A percentile compares a stretch with the other conserved stretches of the same genome.
Conservation (phyloP, 1,140 invertebrate species). For the Leptopilina clavipes region DNA sequence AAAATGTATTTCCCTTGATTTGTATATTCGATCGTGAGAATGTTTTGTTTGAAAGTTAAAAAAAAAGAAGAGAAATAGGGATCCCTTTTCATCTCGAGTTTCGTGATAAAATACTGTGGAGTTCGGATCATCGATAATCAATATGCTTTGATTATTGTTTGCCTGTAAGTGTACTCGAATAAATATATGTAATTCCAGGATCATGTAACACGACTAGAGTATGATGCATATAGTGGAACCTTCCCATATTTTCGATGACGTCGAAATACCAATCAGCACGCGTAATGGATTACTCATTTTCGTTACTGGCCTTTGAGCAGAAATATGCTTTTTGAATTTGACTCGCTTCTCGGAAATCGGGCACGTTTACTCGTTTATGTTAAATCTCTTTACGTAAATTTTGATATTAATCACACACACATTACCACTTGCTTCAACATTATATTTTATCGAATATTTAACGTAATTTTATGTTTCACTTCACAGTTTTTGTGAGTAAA, state of each 20-base stretch:
- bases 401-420: background rate
- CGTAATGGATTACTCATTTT: slow-evolving; percentile 32
- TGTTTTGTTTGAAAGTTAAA: background rate
- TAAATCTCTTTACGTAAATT: background rate
- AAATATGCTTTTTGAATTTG: slow-evolving; percentile 13
- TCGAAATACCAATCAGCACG: slow-evolving; percentile 27
- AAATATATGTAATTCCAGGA: slow-evolving; percentile 31
- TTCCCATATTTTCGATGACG: slow-evolving; percentile 31
- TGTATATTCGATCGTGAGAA: background rate
- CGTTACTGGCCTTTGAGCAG: background rate
- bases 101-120: slow-evolving; percentile 9
- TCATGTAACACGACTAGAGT: slow-evolving; percentile 17
- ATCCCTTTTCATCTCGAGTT: slow-evolving; percentile 6
- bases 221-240: background rate
- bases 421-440: no score
- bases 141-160: slow-evolving; percentile 26
- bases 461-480: no score
- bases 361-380: background rate
- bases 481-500: no score
- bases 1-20: no score
- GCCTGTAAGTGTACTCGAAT: slow-evolving; percentile 17
- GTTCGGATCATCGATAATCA: slow-evolving; percentile 3
- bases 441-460: no score
- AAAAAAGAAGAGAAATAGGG: background rate
- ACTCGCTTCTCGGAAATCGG: background rate